phyloP scores from a whole-genome alignment of 2,888 invertebrate genomes.

The Ptychoptera albimana region DNA sequence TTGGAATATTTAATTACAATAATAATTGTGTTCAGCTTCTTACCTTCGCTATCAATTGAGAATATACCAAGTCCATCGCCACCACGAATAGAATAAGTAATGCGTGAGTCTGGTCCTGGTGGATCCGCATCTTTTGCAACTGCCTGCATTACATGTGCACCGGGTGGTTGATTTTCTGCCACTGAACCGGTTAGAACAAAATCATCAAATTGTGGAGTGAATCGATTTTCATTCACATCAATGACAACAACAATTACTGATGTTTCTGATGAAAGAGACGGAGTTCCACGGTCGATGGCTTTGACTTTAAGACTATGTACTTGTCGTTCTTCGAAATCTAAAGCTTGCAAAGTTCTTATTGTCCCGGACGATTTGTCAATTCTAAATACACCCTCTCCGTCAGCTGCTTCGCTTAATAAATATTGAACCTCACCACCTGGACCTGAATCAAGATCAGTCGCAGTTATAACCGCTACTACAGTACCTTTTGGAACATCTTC shows the following conservation, averaged over 20 bases:
- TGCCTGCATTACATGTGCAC: conserved; percentile 60
- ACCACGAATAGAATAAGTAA: conserved; percentile 72
- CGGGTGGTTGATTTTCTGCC: conserved; percentile 63
- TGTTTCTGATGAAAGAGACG: conserved; percentile 62
- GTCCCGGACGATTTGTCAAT: conserved; percentile 78
- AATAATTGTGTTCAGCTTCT: conserved; percentile 17
- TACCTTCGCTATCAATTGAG: conserved; percentile 77
- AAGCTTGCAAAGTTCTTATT: conserved; percentile 54
- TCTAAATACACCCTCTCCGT: conserved; percentile 52
- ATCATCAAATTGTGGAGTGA: conserved; percentile 67
- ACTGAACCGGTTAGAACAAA: conserved; percentile 61
- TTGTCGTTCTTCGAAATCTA: conserved; percentile 83
- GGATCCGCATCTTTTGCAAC: conserved; percentile 67
- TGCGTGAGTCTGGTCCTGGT: conserved; percentile 61
- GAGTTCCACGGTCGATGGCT: conserved; percentile 74
- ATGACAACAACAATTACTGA: conserved; percentile 72
- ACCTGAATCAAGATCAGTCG: conserved; percentile 73
- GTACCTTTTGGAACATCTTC: conserved; percentile 85
- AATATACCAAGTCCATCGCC: conserved; percentile 88
- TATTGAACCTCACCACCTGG: conserved; percentile 68
- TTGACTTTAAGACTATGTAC: conserved; percentile 74
- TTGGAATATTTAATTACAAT: too few relatives aligned
- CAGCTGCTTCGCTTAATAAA: conserved; percentile 50
- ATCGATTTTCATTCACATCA: conserved; percentile 87
- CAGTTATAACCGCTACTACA: conserved; percentile 66